Percentiles rank a stretch among this genome's conserved stretches.
These are phyloP conservation scores for Drosophila kuntzei DNA, from an alignment of 2,888 invertebrate species.

Conservation along the genomic window DNA sequence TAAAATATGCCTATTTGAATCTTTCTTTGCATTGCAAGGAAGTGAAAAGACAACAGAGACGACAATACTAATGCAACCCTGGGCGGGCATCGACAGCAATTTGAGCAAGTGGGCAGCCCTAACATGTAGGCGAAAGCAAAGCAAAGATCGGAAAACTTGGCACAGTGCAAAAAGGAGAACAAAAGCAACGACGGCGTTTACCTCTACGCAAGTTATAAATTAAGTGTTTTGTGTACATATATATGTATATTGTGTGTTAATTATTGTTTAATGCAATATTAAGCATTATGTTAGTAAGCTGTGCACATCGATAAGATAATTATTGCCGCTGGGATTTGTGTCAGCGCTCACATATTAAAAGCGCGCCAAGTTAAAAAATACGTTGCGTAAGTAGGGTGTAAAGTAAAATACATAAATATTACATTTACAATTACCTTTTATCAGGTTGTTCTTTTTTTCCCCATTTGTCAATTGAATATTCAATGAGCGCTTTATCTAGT, in stretches of 20 bases:
- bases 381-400: slow-evolving; percentile 47
- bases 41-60: slow-evolving; percentile 12
- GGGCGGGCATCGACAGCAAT: slow-evolving; percentile 2
- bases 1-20: slow-evolving; percentile 57
- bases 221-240: slow-evolving; percentile 66
- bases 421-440: slow-evolving; percentile 12
- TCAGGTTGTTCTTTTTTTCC: slow-evolving; percentile 12
- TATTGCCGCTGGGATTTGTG: slow-evolving; percentile 23
- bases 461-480: slow-evolving; percentile 31
- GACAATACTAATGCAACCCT: slow-evolving; percentile 37
- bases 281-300: slow-evolving; percentile 41
- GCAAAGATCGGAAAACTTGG: slow-evolving; percentile 34
- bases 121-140: slow-evolving; percentile 30
- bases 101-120: slow-evolving; percentile 39
- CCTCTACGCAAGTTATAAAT: slow-evolving; percentile 17
- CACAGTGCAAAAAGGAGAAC: slow-evolving; percentile 11
- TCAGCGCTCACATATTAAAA: slow-evolving; percentile 25
- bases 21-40: slow-evolving; percentile 19
- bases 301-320: slow-evolving; percentile 30
- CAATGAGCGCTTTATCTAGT: slow-evolving; percentile 42
- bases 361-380: slow-evolving; percentile 35
- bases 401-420: slow-evolving; percentile 15
- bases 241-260: slow-evolving; percentile 33
- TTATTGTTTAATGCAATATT: slow-evolving; percentile 40
- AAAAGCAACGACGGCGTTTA: neutral